A percentile compares a stretch with the other conserved stretches of the same genome.
Conservation (phyloP, 1,140 invertebrate genomes). For the Pemphigus obesinymphae region DNA sequence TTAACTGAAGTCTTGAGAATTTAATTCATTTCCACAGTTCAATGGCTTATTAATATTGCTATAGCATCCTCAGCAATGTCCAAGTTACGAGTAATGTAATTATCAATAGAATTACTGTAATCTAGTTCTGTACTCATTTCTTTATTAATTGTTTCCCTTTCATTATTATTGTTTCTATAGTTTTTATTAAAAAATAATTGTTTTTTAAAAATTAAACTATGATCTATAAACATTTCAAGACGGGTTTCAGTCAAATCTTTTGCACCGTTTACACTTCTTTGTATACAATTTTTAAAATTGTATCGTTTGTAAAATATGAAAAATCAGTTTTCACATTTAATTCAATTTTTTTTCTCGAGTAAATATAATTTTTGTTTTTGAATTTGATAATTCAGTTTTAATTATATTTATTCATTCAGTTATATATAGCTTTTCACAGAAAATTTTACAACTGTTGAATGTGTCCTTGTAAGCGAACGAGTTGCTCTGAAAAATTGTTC, state of each 20-base stretch:
- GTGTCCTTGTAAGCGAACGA: not conserved
- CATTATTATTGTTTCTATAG: not conserved
- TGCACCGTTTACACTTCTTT: not conserved
- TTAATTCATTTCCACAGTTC: not conserved
- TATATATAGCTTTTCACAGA: not conserved
- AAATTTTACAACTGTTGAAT: not conserved
- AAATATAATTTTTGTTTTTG: not conserved
- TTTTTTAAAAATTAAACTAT: not conserved
- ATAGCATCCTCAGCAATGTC: not conserved
- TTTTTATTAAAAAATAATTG: conserved; percentile 2
- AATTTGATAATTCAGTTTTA: not conserved
- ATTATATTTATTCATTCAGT: not conserved
- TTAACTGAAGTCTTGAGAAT: not conserved
- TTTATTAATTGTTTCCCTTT: not conserved
- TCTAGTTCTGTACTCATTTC: not conserved
- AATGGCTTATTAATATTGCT: not conserved
- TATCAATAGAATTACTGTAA: not conserved
- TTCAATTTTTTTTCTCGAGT: not conserved
- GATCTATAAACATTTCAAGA: not conserved
- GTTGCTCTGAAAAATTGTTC: not conserved
- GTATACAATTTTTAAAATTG: not conserved
- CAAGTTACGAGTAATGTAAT: not conserved
- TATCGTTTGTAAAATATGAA: not conserved
- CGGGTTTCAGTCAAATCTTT: not conserved
- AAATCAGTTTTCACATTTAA: not conserved